These are phyloP conservation scores for Austrolebias charrua DNA, from an alignment of 2,797 vertebrate species.

Conservation along the genomic window DNA sequence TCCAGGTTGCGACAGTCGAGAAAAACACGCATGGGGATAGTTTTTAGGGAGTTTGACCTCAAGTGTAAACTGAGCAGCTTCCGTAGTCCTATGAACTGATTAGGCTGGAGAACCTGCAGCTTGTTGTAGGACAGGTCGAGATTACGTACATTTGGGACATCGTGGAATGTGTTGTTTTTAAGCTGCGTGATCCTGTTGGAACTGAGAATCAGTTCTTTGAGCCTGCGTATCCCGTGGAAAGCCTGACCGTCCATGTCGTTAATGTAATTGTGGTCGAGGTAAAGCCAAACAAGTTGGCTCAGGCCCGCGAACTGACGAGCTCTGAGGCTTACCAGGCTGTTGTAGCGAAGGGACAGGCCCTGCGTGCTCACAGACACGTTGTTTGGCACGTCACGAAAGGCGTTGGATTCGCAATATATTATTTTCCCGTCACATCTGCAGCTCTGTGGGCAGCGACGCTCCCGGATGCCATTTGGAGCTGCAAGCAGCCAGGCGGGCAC, in stretches of 20 bases:
- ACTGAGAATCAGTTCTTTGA: slow-evolving; percentile 97
- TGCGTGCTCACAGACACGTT: slow-evolving; percentile 94
- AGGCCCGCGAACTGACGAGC: slow-evolving; percentile 92
- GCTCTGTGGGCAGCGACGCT: slow-evolving; percentile 91
- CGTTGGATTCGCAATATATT: slow-evolving; percentile 96
- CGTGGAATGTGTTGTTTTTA: slow-evolving; percentile 92
- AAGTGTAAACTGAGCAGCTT: slow-evolving; percentile 94
- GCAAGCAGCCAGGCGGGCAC: slow-evolving; percentile 80
- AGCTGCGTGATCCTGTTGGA: slow-evolving; percentile 94
- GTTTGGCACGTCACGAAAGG: slow-evolving; percentile 91
- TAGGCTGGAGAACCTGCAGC: slow-evolving; percentile 86
- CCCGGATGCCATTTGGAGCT: slow-evolving; percentile 80
- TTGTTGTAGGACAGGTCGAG: slow-evolving; percentile 98
- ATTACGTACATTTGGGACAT: slow-evolving; percentile 92
- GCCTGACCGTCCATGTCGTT: slow-evolving; percentile 88
- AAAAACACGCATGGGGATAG: slow-evolving; percentile 90
- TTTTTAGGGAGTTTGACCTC: slow-evolving; percentile 93
- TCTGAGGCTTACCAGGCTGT: slow-evolving; percentile 92
- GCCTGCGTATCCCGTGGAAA: slow-evolving; percentile 90
- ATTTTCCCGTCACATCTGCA: slow-evolving; percentile 98
- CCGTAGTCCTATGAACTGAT: slow-evolving; percentile 91
- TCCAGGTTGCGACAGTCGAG: slow-evolving; percentile 97
- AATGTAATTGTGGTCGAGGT: slow-evolving; percentile 98
- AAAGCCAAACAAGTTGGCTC: slow-evolving; percentile 95
- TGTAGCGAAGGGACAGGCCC: slow-evolving; percentile 95